A percentile compares a stretch with the other conserved stretches of the same genome.
Evolutionary conservation across 2,113 vertebrate genomes (phyloP).

Genomic region (Girardinichthys multiradiatus): DNA sequence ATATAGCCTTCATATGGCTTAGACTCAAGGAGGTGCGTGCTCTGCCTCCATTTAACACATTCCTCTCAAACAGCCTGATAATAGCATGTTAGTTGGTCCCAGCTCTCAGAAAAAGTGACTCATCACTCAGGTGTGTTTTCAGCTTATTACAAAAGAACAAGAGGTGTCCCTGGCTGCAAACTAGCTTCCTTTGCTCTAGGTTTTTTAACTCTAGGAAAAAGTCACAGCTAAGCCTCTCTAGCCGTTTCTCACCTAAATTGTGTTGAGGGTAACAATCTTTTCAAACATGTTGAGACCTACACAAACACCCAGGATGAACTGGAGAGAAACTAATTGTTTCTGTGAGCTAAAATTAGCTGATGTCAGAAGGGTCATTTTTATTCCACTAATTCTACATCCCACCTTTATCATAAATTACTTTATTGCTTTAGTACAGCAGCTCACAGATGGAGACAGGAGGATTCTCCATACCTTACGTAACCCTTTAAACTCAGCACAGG

Average conservation of each 20-base stretch:
- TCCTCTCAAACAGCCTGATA: conserved; percentile 62
- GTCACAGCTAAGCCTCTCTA: conserved; percentile 14
- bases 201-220: conserved; percentile 22
- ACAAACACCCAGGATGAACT: conserved; percentile 16
- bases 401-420: conserved; percentile 26
- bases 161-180: conserved; percentile 13
- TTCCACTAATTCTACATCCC: conserved; percentile 47
- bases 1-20: conserved; percentile 56
- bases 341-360: conserved; percentile 4
- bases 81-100: conserved; percentile 36
- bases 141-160: conserved; percentile 27
- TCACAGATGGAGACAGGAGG: conserved; percentile 14
- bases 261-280: conserved; percentile 40
- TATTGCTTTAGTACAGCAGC: conserved; percentile 43
- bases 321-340: neutral
- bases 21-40: conserved; percentile 27
- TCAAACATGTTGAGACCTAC: conserved; percentile 25
- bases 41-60: conserved; percentile 66
- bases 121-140: conserved; percentile 70
- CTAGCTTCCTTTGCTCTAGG: neutral
- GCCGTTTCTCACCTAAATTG: conserved; percentile 24
- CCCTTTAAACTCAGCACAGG: conserved; percentile 23
- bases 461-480: conserved; percentile 47
- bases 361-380: conserved; percentile 30
- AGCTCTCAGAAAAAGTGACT: conserved; percentile 51